Evolutionary conservation across 2,888 invertebrate genomes (phyloP), one percentile per base, ranked within the genome.

Genomic region (Drosophila ustulata): DNA sequence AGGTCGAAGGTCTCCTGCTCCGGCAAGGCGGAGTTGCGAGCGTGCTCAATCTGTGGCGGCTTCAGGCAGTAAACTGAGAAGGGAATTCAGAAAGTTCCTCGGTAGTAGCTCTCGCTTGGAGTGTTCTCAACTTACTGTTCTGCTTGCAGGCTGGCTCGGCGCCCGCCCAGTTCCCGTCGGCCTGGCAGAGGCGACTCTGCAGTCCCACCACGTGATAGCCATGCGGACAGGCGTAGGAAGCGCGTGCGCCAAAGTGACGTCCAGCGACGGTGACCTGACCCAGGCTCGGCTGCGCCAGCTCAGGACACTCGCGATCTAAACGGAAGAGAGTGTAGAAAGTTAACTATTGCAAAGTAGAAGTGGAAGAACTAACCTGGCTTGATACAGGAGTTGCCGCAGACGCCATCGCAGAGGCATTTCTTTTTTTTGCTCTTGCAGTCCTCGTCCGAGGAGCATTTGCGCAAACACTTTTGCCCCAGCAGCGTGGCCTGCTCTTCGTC

Each of bases 371-470:
- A 86, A 98, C 98, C 97, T 92, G 98, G 98, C 92, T 99, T 98
- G 82, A 99, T 98, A 93, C 99, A 99, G 58, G 98, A 98, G 95
- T 98, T 96, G 64, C 99, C 99, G 90, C 99, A 99, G 1, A 96
- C 95, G 51, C 98, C 99, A 91, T 99, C 99, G 91, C 99, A 99
- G 72, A 98, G 94, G 91, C 99, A 99, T 91, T 98, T 96, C 93
- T 98, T 98, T 93, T 97, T 97, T 93, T 97, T 97, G 91, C 98
- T 98, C 93, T 98, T 98, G 93, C 99, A 99, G 92, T 99, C 98
- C 90, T 97, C 97, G 90, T 99, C 98, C 0, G 96, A 96, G 0
- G 96, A 97, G 91, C 99, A 99, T 92, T 98, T 98, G 72, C 98
- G 95, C 70, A 98, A 94, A 92, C 98, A 98, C 90, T 96, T 96